Evolutionary conservation across 1,140 invertebrate species (phyloP).

Genomic region (Drosophila mauritiana): DNA sequence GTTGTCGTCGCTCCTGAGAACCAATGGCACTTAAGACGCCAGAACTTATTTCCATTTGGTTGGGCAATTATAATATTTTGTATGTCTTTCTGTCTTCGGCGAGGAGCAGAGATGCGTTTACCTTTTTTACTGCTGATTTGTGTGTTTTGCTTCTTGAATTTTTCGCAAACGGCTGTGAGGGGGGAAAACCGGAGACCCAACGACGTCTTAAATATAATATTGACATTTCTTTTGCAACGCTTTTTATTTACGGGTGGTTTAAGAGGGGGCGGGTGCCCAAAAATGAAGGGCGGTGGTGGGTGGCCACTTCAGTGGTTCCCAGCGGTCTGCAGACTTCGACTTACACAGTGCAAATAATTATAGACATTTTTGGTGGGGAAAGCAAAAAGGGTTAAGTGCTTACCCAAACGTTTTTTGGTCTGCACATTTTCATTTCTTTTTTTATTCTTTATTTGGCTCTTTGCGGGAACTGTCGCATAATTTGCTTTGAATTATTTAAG

Average conservation of each 20-base stretch:
- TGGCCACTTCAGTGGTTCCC: slow-evolving; percentile 23
- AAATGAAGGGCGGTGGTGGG: not conserved
- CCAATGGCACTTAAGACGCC: slow-evolving; percentile 78
- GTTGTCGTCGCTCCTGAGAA: slow-evolving; percentile 42
- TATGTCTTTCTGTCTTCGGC: slow-evolving; percentile 23
- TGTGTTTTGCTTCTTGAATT: slow-evolving; percentile 77
- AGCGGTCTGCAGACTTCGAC: slow-evolving; percentile 68
- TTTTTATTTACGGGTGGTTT: slow-evolving; percentile 26
- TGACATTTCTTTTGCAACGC: slow-evolving; percentile 75
- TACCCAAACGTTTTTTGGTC: slow-evolving; percentile 64
- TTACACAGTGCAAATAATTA: slow-evolving; percentile 80
- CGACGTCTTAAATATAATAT: slow-evolving; percentile 81
- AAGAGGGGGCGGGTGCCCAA: not conserved
- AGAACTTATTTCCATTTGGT: slow-evolving; percentile 82
- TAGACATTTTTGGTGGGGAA: slow-evolving; percentile 61
- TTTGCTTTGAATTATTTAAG: slow-evolving; percentile 82
- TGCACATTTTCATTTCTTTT: slow-evolving; percentile 35
- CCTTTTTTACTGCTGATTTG: slow-evolving; percentile 77
- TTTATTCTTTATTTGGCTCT: slow-evolving; percentile 23
- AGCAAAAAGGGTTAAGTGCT: slow-evolving; percentile 78
- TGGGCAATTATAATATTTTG: slow-evolving; percentile 82
- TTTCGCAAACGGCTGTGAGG: slow-evolving; percentile 56
- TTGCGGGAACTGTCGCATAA: slow-evolving; percentile 79
- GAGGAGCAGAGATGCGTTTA: slow-evolving; percentile 62
- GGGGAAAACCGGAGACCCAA: slow-evolving; percentile 36